Evolutionary conservation across 2,113 vertebrate genomes (phyloP).

Genomic region (Forbesichthys papilliferus): DNA sequence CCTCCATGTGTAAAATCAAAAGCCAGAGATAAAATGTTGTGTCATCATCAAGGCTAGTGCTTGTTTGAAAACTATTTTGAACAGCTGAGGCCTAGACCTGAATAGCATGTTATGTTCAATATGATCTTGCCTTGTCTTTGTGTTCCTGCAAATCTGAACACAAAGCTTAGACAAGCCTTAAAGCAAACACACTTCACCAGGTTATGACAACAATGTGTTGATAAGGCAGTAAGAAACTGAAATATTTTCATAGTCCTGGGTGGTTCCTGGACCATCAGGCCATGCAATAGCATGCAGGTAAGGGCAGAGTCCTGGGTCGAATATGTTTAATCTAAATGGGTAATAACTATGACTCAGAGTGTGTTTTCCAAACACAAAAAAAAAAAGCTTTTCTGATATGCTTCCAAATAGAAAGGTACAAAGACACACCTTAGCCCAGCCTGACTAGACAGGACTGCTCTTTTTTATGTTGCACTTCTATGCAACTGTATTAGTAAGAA

Average conservation of each 20-base stretch:
- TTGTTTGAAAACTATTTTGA: background rate
- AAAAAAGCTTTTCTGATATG: too few species aligned
- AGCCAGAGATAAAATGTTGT: background rate
- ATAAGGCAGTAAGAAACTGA: background rate
- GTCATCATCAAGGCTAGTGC: background rate
- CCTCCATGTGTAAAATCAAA: background rate
- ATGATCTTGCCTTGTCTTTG: conserved; percentile 2
- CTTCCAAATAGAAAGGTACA: background rate
- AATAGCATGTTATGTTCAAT: background rate
- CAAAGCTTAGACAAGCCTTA: conserved; percentile 16
- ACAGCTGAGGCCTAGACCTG: background rate
- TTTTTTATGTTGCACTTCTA: too few species aligned
- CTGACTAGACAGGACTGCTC: background rate
- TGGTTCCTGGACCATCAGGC: background rate
- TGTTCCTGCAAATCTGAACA: background rate
- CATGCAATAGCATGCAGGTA: background rate
- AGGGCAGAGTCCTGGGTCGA: background rate
- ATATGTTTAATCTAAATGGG: background rate
- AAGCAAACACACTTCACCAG: background rate
- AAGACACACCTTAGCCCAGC: conserved; percentile 8
- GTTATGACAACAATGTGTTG: background rate
- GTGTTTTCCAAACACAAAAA: background rate
- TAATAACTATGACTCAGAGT: background rate
- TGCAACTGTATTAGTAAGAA: too few species aligned
- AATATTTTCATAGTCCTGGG: conserved; percentile 15